Evolutionary conservation across 2,797 vertebrate species (phyloP).

Genomic region (Mormyrus hasselquistii): DNA sequence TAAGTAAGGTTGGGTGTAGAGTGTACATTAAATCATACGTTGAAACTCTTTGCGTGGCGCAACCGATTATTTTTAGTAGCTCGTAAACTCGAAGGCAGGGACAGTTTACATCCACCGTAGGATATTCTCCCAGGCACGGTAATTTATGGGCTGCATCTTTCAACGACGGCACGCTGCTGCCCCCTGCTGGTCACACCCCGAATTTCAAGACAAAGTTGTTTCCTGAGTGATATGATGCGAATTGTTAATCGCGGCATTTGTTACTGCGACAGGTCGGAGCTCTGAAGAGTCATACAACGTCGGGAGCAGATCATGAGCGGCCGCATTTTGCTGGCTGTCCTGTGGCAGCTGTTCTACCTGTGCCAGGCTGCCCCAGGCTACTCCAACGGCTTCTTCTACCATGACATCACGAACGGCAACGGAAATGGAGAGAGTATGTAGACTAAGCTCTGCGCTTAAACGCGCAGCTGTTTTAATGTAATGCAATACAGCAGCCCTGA

Average conservation of each 20-base stretch:
- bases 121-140: background rate
- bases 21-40: background rate
- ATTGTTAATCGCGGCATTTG: background rate
- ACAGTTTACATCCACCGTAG: background rate
- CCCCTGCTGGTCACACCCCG: conserved; percentile 22
- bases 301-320: background rate
- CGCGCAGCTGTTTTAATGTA: background rate
- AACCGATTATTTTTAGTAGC: background rate
- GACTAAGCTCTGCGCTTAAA: background rate
- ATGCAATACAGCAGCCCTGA: background rate
- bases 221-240: background rate
- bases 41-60: background rate
- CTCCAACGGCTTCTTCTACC: conserved; percentile 73
- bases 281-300: background rate
- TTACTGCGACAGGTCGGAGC: background rate
- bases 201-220: background rate
- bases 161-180: background rate
- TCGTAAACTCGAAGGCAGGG: background rate
- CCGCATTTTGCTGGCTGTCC: conserved; percentile 40
- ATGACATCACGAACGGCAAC: conserved; percentile 51
- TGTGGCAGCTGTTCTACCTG: conserved; percentile 38
- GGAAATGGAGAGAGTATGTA: conserved; percentile 58
- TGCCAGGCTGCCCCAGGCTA: conserved; percentile 43
- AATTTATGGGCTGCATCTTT: background rate
- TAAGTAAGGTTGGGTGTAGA: background rate